Base-by-base conservation (phyloP, 2,113 vertebrate species). In the Anas platyrhynchos region DNA sequence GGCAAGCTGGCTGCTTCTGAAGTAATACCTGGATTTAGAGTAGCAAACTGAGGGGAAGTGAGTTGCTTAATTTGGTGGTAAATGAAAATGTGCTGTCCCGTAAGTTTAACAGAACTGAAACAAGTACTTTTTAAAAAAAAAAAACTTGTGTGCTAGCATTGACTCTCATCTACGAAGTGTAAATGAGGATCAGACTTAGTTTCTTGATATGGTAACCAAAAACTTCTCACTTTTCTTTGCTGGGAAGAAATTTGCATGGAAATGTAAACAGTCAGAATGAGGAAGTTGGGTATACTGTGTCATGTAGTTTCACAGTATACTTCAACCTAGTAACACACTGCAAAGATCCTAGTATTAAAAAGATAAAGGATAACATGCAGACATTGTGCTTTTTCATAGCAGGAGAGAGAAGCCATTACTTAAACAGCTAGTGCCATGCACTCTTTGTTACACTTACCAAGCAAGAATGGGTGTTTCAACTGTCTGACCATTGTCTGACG, bases 71-170 rank as follows among this genome's bases (percentile, higher is more conserved):
- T 75, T 71, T 41, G 56, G 38, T 61, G 77, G 36, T 90, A 81
- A 75, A 77, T 82, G 52, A 81, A 86, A 91, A 89, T 56, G 55
- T 18, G 80, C 43, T 22, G 27, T 92, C 59, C 79, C 0, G 1
- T 77, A 93, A 91, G 27, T 65, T 69, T 59, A 44, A 72, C 76
- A 86, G 96, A 96, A 93, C 34, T 86, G 95, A 97, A 96, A 94
- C 65, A 74, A 61, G 29, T 59, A 10, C 58, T 63, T 13, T 27
- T 36, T 7, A 21, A 41, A 41, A 41, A 41, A 41, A 41, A 41
- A 13, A 41, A 5, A 44, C 50, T 43, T 86, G 63, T 59, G 56
- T 77, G 54, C 66, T 59, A 50, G 26, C 11, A 12, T 2, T 58
- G 29, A 11, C 34, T 86, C 8, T 83, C 48, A 38, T 86, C 32